Conservation (phyloP, 1,140 invertebrate genomes). For the Bicyclus anynana region DNA sequence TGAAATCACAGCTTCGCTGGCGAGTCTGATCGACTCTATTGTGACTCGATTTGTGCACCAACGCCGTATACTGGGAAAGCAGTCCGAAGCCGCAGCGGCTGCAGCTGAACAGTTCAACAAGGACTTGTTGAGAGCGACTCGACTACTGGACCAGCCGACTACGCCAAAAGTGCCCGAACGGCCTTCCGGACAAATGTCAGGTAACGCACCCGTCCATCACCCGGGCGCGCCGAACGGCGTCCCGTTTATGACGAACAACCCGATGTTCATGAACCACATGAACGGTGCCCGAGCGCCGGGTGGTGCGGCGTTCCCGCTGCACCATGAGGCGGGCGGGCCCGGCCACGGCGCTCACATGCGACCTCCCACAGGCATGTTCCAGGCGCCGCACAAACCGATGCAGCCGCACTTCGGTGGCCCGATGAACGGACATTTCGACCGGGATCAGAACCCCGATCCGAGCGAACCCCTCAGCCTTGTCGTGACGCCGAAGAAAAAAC, state of each 20-base stretch:
- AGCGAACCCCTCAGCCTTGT: slow-evolving; percentile 96
- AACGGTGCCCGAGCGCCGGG: slow-evolving; percentile 76
- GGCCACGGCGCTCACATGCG: slow-evolving; percentile 84
- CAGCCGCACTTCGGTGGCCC: slow-evolving; percentile 81
- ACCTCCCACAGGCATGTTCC: slow-evolving; percentile 87
- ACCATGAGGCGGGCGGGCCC: slow-evolving; percentile 72
- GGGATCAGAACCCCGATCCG: slow-evolving; percentile 88
- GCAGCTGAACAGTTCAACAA: slow-evolving; percentile 90
- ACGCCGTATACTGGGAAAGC: slow-evolving; percentile 85
- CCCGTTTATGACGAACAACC: slow-evolving; percentile 61
- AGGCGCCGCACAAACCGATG: slow-evolving; percentile 85
- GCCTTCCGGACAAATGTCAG: slow-evolving; percentile 78
- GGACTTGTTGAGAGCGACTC: slow-evolving; percentile 86
- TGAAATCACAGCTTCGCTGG: slow-evolving; percentile 90
- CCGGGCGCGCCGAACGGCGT: slow-evolving; percentile 64
- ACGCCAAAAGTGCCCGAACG: slow-evolving; percentile 87
- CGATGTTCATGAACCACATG: slow-evolving; percentile 70
- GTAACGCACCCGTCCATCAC: slow-evolving; percentile 78
- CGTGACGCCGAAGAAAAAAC: slow-evolving; percentile 95
- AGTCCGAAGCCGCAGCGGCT: slow-evolving; percentile 84
- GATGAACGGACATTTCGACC: slow-evolving; percentile 83
- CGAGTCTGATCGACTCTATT: slow-evolving; percentile 92
- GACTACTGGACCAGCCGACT: slow-evolving; percentile 90
- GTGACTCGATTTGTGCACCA: slow-evolving; percentile 91
- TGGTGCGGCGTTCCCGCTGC: slow-evolving; percentile 75